Evolutionary conservation across 2,888 invertebrate species (phyloP).

Genomic region (Dryobotodes eremita): DNA sequence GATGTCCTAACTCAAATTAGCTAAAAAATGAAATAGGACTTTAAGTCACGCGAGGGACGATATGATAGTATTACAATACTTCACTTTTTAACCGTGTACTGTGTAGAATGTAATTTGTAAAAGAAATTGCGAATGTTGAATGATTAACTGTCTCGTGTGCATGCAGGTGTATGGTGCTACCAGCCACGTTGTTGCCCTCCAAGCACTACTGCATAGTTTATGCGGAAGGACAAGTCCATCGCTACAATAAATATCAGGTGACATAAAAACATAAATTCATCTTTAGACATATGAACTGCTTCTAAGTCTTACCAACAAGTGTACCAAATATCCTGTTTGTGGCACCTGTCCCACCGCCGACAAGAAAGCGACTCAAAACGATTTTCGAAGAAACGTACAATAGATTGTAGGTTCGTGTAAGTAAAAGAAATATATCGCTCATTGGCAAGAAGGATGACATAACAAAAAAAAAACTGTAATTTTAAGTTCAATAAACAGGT

Average conservation of each 20-base stretch:
- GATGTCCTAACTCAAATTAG: no score
- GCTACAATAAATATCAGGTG: constrained; percentile 86
- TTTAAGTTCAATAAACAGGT: no score
- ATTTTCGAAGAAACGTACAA: background rate
- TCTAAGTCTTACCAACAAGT: background rate
- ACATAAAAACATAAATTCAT: constrained; percentile 1
- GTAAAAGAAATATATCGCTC: no score
- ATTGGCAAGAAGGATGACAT: no score
- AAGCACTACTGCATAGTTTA: constrained; percentile 84
- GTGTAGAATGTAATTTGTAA: background rate
- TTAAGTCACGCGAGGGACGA: no score
- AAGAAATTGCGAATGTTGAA: background rate
- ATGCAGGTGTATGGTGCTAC: constrained; percentile 77
- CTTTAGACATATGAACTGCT: background rate
- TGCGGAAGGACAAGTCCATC: constrained; percentile 79
- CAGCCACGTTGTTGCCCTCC: constrained; percentile 84
- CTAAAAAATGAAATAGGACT: no score
- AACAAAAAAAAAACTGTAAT: no score
- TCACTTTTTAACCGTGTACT: no score
- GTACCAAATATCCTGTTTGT: background rate
- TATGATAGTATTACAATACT: no score
- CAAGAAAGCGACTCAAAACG: background rate
- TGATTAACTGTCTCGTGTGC: background rate
- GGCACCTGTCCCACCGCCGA: background rate
- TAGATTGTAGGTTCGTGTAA: background rate